phyloP scores from a whole-genome alignment of 2,888 invertebrate species.

The Cataglyphis altisquamis region DNA sequence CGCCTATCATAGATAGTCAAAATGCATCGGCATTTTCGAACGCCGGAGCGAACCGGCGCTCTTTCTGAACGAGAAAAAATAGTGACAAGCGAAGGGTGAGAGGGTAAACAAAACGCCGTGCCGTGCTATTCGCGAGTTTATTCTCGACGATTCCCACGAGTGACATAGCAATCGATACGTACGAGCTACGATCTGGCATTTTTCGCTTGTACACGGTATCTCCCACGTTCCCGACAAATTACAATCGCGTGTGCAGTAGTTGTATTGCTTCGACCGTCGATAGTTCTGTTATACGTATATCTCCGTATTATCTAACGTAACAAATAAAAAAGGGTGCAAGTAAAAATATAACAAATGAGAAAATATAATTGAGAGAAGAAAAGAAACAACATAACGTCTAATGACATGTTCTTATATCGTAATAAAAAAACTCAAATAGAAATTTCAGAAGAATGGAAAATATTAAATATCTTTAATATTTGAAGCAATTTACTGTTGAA shows the following conservation, averaged over 20 bases:
- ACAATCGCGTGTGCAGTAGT: conserved; percentile 30
- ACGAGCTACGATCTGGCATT: conserved; percentile 61
- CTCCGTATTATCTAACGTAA: conserved; percentile 18
- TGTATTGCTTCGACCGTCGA: conserved; percentile 27
- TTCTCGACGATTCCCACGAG: conserved; percentile 71
- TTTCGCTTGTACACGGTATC: conserved; percentile 61
- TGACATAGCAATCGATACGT: conserved; percentile 73
- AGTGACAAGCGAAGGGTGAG: conserved; percentile 13
- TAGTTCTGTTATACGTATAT: conserved; percentile 26
- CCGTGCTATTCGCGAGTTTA: conserved; percentile 66
- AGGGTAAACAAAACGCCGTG: conserved; percentile 47
- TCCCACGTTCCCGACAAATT: conserved; percentile 52
- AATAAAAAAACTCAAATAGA: neutral
- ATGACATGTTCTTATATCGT: neutral
- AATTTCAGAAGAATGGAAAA: neutral
- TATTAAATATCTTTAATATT: conserved; percentile 7
- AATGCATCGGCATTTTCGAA: conserved; percentile 32
- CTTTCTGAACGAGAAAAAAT: neutral
- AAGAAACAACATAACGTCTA: neutral
- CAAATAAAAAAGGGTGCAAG: neutral
- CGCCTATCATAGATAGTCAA: conserved; percentile 47
- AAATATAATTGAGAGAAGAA: neutral
- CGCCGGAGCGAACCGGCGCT: neutral
- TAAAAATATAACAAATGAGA: neutral
- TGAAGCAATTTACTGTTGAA: neutral